Percentiles rank a stretch among this genome's conserved stretches.
Evolutionary conservation across 2,113 vertebrate genomes (phyloP).

Genomic region (Melozone crissalis): DNA sequence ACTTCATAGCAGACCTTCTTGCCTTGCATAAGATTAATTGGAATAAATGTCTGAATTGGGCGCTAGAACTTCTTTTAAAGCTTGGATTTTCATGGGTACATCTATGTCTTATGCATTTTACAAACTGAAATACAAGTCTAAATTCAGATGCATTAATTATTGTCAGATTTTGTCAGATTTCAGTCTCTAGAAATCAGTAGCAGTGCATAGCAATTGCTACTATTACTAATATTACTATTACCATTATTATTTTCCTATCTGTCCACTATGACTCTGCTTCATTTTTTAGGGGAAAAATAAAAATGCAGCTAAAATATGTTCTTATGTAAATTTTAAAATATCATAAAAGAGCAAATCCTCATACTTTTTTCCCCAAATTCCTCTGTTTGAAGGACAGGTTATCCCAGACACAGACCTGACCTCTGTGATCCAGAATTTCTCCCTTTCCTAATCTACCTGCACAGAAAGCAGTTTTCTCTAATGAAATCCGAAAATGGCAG

Average conservation of each 20-base stretch:
- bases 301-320: not conserved
- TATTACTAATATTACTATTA: not conserved
- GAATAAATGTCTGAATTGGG: not conserved
- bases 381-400: not conserved
- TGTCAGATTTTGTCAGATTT: not conserved
- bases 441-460: not conserved
- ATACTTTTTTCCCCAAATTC: not conserved
- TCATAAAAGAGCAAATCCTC: not conserved
- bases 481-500: constrained; percentile 31
- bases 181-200: not conserved
- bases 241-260: not conserved
- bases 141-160: not conserved
- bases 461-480: not conserved
- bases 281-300: not conserved
- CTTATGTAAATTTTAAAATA: not conserved
- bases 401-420: not conserved
- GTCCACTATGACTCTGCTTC: not conserved
- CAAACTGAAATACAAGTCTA: not conserved
- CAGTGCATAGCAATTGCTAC: not conserved
- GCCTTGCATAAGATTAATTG: not conserved
- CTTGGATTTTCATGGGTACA: not conserved
- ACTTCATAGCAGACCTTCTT: not conserved
- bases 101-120: not conserved
- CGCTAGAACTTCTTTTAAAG: not conserved
- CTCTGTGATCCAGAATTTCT: not conserved